Evolutionary conservation across 2,888 invertebrate genomes (phyloP).

Genomic region (Cosmopolites sordidus): DNA sequence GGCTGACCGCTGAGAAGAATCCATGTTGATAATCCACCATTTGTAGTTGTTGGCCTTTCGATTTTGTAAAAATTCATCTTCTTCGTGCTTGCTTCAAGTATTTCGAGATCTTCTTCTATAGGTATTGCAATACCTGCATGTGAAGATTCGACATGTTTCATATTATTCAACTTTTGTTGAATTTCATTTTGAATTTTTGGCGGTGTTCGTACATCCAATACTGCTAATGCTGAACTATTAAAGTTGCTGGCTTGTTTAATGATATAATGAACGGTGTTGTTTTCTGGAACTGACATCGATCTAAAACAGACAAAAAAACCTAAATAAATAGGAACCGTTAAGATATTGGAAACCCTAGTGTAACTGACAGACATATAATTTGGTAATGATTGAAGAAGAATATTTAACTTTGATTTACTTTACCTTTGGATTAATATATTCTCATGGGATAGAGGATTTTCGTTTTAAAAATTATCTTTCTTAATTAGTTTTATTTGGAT

Average conservation of each 20-base stretch:
- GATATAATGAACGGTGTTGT: slow-evolving; percentile 33
- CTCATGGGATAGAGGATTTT: too few relatives aligned
- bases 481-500: too few relatives aligned
- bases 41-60: slow-evolving; percentile 52
- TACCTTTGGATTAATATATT: too few relatives aligned
- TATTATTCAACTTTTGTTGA: slow-evolving; percentile 40
- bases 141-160: slow-evolving; percentile 48
- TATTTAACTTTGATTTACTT: too few relatives aligned
- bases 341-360: too few relatives aligned
- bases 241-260: neutral
- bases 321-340: too few relatives aligned
- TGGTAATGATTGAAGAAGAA: too few relatives aligned
- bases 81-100: slow-evolving; percentile 40
- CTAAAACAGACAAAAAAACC: neutral
- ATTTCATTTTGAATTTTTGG: slow-evolving; percentile 58
- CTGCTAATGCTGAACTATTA: slow-evolving; percentile 39
- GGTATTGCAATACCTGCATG: slow-evolving; percentile 58
- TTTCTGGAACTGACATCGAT: slow-evolving; percentile 52
- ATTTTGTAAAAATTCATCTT: slow-evolving; percentile 45
- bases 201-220: slow-evolving; percentile 58
- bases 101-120: slow-evolving; percentile 39
- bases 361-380: too few relatives aligned
- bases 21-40: slow-evolving; percentile 72
- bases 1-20: slow-evolving; percentile 60
- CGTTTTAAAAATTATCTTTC: too few relatives aligned